Base-by-base conservation (phyloP, 1,140 invertebrate species). In the Limonius californicus region DNA sequence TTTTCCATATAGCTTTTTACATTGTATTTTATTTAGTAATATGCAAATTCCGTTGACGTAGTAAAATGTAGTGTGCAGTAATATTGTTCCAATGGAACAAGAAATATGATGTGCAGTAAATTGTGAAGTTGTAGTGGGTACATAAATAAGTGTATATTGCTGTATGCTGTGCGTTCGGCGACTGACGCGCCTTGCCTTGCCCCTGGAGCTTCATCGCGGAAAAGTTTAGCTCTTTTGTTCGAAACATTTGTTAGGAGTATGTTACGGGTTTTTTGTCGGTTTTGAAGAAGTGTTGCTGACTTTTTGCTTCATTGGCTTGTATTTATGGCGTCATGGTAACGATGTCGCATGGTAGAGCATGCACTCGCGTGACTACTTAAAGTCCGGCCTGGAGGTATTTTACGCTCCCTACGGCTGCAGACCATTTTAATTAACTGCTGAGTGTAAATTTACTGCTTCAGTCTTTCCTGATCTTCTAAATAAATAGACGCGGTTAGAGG, bases 91-190 rank as follows among this genome's bases (percentile, higher is more conserved):
- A 19, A 45, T 54, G 42, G 43, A 63, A 59, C 59, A 63, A 59
- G 50, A 63, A 59, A 54, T 63, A 63, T 63, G 62, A 63, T 54
- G 62, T 63, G 62, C 32, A 59, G 56, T 63, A 56, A 58, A 63
- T 63, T 55, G 57, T 58, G 56, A 47, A 27, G 23, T 27, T 27
- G 23, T 27, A 27, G 54, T 43, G 56, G 56, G 42, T 9, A 35
- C 57, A 59, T 63, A 63, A 63, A 63, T 63, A 63, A 63, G 45
- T 63, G 45, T 53, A 59, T 59, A 63, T 63, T 63, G 54, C 62
- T n/a, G 4, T 45, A 9, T 63, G 54, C 62, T n/a, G 4, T 45
- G 23, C 23, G 23, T 27, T 27, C 61, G 56, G 56, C 53, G 61
- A 57, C 50, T 62, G 60, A 39, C n/a, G 15, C 53, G 35, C 27